A percentile compares a stretch with the other conserved stretches of the same genome.
phyloP scores from a whole-genome alignment of 2,113 vertebrate species.

The Lepus europaeus region DNA sequence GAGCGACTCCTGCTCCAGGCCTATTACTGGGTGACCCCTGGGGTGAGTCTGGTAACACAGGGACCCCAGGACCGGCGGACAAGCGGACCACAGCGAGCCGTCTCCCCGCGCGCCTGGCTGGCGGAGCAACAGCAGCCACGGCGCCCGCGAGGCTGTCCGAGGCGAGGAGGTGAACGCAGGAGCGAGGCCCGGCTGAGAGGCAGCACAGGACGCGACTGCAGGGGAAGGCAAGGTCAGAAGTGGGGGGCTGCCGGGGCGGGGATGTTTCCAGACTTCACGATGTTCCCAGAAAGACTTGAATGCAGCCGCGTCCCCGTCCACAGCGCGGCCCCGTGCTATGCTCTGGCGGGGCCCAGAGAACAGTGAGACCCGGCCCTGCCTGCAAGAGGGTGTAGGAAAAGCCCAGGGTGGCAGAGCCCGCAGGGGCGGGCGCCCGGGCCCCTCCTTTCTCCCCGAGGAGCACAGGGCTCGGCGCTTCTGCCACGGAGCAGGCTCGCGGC shows the following conservation, averaged over 20 bases:
- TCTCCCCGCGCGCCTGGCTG: no score
- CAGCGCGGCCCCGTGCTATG: neutral
- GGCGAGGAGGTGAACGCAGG: no score
- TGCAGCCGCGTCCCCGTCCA: neutral
- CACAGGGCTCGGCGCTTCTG: neutral
- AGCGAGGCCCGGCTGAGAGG: neutral
- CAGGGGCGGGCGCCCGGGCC: neutral
- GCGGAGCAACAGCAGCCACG: no score
- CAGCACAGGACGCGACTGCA: accelerated
- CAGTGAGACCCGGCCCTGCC: neutral
- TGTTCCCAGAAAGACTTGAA: neutral
- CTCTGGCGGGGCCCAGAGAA: neutral
- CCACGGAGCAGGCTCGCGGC: neutral
- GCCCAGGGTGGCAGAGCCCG: neutral
- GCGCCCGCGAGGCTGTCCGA: no score
- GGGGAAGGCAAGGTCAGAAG: neutral
- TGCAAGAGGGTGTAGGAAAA: neutral
- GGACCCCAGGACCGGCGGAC: no score
- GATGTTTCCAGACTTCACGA: no score
- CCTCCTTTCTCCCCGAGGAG: neutral
- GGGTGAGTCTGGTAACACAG: no score
- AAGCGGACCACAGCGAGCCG: no score
- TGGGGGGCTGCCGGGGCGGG: neutral
- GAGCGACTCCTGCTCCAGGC: no score
- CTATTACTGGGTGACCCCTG: no score